Evolutionary conservation across 37 sponge, comb jelly and placozoan species (phyloP).

Genomic region (Aphrocallistes beatrix): DNA sequence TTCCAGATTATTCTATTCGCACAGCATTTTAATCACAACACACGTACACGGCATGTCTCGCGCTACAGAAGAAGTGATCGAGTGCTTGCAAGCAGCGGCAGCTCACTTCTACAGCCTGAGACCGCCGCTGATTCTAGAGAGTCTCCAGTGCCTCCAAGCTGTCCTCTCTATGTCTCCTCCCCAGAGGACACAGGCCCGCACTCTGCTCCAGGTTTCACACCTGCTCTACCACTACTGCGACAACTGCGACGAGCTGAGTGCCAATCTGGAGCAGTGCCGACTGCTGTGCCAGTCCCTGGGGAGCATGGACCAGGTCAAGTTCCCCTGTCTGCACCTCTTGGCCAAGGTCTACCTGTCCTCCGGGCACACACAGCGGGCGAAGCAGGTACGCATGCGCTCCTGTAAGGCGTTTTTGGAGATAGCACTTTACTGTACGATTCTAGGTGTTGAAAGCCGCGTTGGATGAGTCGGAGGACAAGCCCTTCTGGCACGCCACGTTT

Average conservation of each 20-base stretch:
- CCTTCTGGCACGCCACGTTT: neutral
- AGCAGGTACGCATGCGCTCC: slow-evolving; percentile 12
- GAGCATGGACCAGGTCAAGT: neutral
- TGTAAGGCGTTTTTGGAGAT: too few relatives aligned
- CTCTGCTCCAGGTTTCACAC: neutral
- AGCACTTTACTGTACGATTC: too few relatives aligned
- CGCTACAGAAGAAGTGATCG: neutral
- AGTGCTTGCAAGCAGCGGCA: neutral
- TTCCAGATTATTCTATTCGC: too few relatives aligned
- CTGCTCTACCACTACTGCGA: neutral
- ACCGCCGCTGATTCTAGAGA: neutral
- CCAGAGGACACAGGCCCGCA: neutral
- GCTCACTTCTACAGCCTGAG: neutral
- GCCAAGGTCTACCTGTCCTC: neutral
- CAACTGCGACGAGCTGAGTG: neutral
- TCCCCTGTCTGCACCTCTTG: neutral
- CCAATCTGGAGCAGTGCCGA: neutral
- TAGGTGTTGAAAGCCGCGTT: neutral
- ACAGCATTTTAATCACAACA: too few relatives aligned
- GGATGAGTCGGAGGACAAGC: neutral
- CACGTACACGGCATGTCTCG: too few relatives aligned
- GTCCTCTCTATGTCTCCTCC: neutral
- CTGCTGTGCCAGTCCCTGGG: neutral
- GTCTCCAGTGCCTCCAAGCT: neutral
- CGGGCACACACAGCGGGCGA: neutral